These are phyloP conservation scores for Thera obeliscata DNA, from an alignment of 2,888 invertebrate species.

Conservation along the genomic window DNA sequence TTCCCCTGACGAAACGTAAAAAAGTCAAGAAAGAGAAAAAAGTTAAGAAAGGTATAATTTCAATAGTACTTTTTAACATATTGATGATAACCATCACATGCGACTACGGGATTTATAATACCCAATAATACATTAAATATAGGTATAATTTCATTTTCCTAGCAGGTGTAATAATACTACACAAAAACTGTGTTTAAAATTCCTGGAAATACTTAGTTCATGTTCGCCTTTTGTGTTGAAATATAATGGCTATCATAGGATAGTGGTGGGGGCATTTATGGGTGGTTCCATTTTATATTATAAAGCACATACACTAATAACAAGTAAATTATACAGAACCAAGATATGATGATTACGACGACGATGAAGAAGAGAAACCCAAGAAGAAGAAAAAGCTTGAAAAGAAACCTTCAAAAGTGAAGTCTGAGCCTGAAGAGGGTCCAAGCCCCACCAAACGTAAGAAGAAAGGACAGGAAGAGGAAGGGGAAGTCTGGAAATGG, in stretches of 20 bases:
- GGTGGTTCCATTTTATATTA: neutral
- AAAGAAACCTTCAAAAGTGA: conserved; percentile 62
- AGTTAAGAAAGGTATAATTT: conserved; percentile 80
- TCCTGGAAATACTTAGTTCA: no score
- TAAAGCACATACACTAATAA: conserved; percentile 2
- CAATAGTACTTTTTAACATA: no score
- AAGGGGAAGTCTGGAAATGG: conserved; percentile 96
- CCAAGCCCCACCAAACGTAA: conserved; percentile 87
- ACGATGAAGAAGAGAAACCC: conserved; percentile 78
- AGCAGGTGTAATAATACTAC: no score
- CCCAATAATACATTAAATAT: no score
- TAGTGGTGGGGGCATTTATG: no score
- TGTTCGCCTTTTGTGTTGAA: no score
- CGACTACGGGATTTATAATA: no score
- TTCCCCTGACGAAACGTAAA: conserved; percentile 88
- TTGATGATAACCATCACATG: no score
- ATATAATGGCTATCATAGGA: no score
- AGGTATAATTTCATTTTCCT: no score
- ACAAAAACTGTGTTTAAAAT: no score
- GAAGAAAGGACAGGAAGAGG: conserved; percentile 90
- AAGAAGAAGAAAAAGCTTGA: conserved; percentile 82
- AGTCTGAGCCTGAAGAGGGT: conserved; percentile 60
- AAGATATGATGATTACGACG: conserved; percentile 85
- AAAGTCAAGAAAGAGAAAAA: conserved; percentile 85
- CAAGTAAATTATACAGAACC: conserved; percentile 59